Evolutionary conservation across 2,888 invertebrate genomes (phyloP).

Genomic region (Fissipunctia ypsillon): DNA sequence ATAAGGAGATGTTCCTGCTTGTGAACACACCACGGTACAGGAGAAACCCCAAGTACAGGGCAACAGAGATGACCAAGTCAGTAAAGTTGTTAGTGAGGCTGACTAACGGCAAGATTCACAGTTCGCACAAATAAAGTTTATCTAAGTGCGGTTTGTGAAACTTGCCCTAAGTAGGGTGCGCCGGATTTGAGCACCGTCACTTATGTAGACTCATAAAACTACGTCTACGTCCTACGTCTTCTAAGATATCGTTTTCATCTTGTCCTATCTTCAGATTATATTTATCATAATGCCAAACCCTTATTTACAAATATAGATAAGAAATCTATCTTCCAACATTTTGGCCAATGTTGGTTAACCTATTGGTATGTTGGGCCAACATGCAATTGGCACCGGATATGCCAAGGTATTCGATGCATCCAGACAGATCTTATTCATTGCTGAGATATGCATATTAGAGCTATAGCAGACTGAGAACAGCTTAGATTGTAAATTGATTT

Average conservation of each 20-base stretch:
- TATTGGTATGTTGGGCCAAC: constrained; percentile 26
- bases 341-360: constrained; percentile 14
- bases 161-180: background rate
- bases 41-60: background rate
- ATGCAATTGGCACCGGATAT: constrained; percentile 63
- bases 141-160: background rate
- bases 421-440: constrained; percentile 55
- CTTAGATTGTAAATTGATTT: background rate
- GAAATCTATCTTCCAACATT: constrained; percentile 46
- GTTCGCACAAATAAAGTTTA: too few species aligned
- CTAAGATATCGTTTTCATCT: constrained; percentile 13
- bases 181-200: background rate
- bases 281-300: constrained; percentile 35
- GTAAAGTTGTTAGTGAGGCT: background rate
- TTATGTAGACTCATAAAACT: background rate
- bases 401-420: constrained; percentile 46
- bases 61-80: background rate
- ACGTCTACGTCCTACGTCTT: too few species aligned
- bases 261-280: constrained; percentile 19
- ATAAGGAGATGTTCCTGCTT: too few species aligned
- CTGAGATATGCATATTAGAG: constrained; percentile 27
- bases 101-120: background rate
- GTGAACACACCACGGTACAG: too few species aligned
- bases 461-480: constrained; percentile 9
- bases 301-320: constrained; percentile 49